phyloP scores from a whole-genome alignment of 2,113 vertebrate genomes.

The Polypterus bichir region DNA sequence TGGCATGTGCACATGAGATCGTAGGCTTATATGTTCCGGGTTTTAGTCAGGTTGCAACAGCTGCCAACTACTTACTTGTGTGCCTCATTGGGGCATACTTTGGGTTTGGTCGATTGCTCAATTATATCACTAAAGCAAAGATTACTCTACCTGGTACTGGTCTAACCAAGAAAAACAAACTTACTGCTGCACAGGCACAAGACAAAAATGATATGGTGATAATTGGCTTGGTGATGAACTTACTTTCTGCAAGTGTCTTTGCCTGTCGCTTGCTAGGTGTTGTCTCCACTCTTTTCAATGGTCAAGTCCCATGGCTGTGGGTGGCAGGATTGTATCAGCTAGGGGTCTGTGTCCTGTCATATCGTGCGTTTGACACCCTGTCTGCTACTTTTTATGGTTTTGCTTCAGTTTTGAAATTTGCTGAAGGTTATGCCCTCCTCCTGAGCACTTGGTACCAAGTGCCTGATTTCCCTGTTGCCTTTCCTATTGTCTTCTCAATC shows the following conservation, averaged over 20 bases:
- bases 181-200: neutral
- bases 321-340: constrained; percentile 61
- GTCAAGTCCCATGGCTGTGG: constrained; percentile 76
- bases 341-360: constrained; percentile 53
- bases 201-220: constrained; percentile 21
- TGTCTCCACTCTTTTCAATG: constrained; percentile 42
- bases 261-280: constrained; percentile 59
- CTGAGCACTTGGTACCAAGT: constrained; percentile 29
- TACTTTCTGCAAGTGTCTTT: constrained; percentile 59
- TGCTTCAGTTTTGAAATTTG: constrained; percentile 54
- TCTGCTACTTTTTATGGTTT: constrained; percentile 63
- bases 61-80: constrained; percentile 59
- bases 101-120: constrained; percentile 47
- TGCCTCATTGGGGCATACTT: constrained; percentile 55
- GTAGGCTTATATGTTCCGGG: constrained; percentile 33
- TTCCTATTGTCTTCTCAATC: constrained; percentile 56
- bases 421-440: constrained; percentile 59
- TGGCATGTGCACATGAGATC: constrained; percentile 64
- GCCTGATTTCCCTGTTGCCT: constrained; percentile 40
- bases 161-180: constrained; percentile 12
- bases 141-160: constrained; percentile 41
- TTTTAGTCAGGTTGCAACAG: constrained; percentile 55
- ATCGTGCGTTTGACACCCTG: constrained; percentile 48
- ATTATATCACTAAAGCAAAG: constrained; percentile 35
- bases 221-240: constrained; percentile 55